Percentiles rank a stretch among this genome's conserved stretches.
Conservation (phyloP, 2,113 vertebrate species). For the Alosa alosa region DNA sequence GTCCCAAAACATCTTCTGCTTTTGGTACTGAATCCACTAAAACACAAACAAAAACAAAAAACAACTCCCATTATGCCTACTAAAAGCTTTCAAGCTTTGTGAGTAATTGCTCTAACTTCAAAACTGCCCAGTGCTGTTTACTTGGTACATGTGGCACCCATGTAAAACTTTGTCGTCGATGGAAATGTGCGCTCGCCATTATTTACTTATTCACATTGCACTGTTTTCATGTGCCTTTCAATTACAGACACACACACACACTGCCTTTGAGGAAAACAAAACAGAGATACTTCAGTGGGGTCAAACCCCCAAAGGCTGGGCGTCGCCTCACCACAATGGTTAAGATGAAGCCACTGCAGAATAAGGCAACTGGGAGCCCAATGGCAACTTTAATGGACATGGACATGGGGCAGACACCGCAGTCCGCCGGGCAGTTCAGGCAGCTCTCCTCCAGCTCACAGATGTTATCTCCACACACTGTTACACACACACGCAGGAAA, state of each 20-base stretch:
- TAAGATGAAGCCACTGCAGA: slow-evolving; percentile 72
- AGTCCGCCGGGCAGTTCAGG: slow-evolving; percentile 73
- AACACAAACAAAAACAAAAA: slow-evolving; percentile 2
- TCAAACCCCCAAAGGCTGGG: background rate
- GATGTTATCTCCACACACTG: slow-evolving; percentile 71
- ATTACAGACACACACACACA: background rate
- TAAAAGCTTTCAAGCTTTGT: background rate
- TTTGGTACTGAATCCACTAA: slow-evolving; percentile 78
- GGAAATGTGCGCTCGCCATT: background rate
- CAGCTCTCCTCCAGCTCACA: slow-evolving; percentile 72
- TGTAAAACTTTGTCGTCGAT: background rate
- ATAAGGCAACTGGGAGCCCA: slow-evolving; percentile 68
- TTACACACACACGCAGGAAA: background rate
- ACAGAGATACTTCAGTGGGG: background rate
- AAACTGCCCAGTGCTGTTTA: background rate
- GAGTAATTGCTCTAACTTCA: background rate
- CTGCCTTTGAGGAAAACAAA: background rate
- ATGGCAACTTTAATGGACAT: slow-evolving; percentile 68
- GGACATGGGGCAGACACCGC: slow-evolving; percentile 73
- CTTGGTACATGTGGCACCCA: background rate
- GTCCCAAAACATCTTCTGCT: slow-evolving; percentile 79
- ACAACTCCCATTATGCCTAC: background rate
- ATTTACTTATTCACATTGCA: background rate
- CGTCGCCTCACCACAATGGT: slow-evolving; percentile 68
- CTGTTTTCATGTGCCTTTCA: background rate